Base-by-base conservation (phyloP, 2,797 vertebrate species). In the Brotogeris chrysoptera region DNA sequence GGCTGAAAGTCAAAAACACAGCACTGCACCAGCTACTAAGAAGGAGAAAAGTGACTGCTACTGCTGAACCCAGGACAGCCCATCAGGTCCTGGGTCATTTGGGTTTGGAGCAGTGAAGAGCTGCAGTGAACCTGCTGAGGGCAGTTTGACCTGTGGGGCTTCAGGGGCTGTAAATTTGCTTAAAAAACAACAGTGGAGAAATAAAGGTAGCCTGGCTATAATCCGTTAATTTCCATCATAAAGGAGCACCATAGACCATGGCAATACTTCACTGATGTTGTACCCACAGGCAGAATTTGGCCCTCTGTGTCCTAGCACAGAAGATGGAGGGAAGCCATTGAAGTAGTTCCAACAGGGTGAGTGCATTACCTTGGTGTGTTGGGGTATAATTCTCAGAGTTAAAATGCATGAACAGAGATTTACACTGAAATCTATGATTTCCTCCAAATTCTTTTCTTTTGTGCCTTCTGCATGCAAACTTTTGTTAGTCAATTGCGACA, bases 191-290 rank as follows among this genome's bases (percentile, higher is more conserved):
- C 5, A 41, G 11, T 53, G n/a, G 39, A 69, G 49, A 92, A 95
- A 83, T 69, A 28, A 71, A 11, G 19, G 23, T 46, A 50, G 53
- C 36, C 28, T 63, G 36, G 27, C 17, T 43, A 39, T 83, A 88
- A 70, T 66, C 16, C 66, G 16, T 73, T 81, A 28, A 88, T 96
- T 94, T 96, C 84, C 87, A 93, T 93, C 53, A 91, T 27, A 93
- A 95, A 89, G 65, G 65, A 88, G 5, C 41, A 69, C 39, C 13
- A 24, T 0, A 69, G 23, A 28, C 17, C 15, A 19, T 8, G 16
- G 16, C 10, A 28, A 23, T 46, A 59, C 70, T 91, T 78, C 87
- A 86, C 34, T 90, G 73, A 63, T 74, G 44, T 59, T 49, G 47
- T 65, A 85, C 10, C 5, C 46, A 50, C 16, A 68, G 69, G 21